Evolutionary conservation across 2,888 invertebrate species (phyloP), one percentile per base, ranked within the genome.

Genomic region (Agriopis aurantiaria): DNA sequence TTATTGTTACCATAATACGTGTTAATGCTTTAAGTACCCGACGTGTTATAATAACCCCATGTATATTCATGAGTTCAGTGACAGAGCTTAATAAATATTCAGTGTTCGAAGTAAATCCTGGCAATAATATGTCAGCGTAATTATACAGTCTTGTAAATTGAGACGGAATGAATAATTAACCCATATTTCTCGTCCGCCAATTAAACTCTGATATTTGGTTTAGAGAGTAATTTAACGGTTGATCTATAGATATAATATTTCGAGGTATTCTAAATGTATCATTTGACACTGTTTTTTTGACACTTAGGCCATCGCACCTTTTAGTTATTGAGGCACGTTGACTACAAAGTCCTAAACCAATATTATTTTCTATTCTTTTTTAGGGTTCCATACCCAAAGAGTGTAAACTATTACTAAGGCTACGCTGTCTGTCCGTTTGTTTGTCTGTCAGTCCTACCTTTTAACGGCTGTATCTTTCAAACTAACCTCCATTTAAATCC

Each of bases 1-100:
- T 55, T 69, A 60, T 68, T 68, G 61, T 72, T 59, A 40, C 56
- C 59, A 46, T 69, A 63, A 69, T 57, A 65, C 68, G 65, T 59
- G 65, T 71, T 68, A 75, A 75, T 74, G 59, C 65, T 66, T 58
- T 69, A 72, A 74, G 69, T 61, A 68, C 63, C 12, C 56, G 48
- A 66, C 68, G 60, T 71, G 65, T 59, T 72, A 69, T 71, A 74
- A 77, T 77, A 74, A 71, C 78, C 78, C 60, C 73, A 81, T 86
- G 81, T 82, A 71, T 88, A 88, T 87, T 87, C 87, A 88, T 87
- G 83, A 87, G 80, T 66, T 68, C 77, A 85, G 81, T 86, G 84
- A 83, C 85, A 85, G 79, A 68, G 76, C 71, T 77, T 87, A 76
- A 86, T 88, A 88, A 86, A 88, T 88, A 88, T 88, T 88, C 87